A percentile compares a stretch with the other conserved stretches of the same genome.
Conservation (phyloP, 2,888 invertebrate genomes). For the Caenorhabditis sinica region DNA sequence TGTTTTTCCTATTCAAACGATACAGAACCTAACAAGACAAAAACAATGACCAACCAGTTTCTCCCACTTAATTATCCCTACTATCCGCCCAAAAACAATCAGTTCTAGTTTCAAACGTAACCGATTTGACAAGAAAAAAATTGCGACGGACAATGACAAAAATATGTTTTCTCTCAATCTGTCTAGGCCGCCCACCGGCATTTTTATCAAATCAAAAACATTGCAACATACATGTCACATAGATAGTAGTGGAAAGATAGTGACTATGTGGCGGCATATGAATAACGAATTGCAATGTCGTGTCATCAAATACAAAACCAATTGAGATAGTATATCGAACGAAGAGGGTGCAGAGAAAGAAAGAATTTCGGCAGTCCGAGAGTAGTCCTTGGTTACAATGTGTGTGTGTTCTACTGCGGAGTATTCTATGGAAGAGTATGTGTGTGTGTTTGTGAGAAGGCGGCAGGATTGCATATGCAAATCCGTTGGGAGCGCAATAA, state of each 20-base stretch:
- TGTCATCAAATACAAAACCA: conserved; percentile 40
- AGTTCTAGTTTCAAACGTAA: background rate
- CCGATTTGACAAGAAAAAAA: background rate
- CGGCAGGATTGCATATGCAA: conserved; percentile 12
- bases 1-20: too few species aligned
- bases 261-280: conserved; percentile 5
- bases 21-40: background rate
- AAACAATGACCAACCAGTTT: background rate
- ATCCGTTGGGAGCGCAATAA: background rate
- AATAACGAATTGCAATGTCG: conserved; percentile 19
- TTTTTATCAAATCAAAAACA: conserved; percentile 34
- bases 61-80: background rate
- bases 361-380: background rate
- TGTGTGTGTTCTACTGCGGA: background rate
- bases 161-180: conserved; percentile 3
- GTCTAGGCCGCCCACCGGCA: background rate
- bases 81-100: background rate
- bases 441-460: background rate
- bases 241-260: conserved; percentile 21
- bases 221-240: conserved; percentile 1
- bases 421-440: too few species aligned
- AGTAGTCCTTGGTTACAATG: conserved; percentile 32
- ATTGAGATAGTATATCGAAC: background rate
- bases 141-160: background rate
- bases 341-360: conserved; percentile 5